These are phyloP conservation scores for Zeuzera pyrina DNA, from an alignment of 2,888 invertebrate species.

Conservation along the genomic window DNA sequence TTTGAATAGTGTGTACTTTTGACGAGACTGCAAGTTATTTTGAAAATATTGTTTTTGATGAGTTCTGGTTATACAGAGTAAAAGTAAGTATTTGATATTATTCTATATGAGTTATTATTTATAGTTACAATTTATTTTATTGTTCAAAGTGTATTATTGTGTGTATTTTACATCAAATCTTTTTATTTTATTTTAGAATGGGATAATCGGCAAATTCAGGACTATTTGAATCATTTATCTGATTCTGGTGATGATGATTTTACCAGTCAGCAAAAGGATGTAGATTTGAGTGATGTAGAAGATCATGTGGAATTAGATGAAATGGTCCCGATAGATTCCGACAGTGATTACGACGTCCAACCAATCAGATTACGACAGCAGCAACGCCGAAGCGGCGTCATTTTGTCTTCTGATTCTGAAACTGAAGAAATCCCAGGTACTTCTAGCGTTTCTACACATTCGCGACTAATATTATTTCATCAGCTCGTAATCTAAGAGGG, in stretches of 20 bases:
- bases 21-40: conserved; percentile 4
- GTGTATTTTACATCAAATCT: background rate
- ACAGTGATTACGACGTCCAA: conserved; percentile 10
- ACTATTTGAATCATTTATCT: conserved; percentile 1
- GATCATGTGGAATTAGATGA: conserved; percentile 9
- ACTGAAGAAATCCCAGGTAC: conserved; percentile 10
- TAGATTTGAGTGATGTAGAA: conserved; percentile 6
- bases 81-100: too few species aligned
- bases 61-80: conserved; percentile 3
- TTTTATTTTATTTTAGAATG: background rate
- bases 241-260: conserved; percentile 2
- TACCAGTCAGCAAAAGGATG: conserved; percentile 2
- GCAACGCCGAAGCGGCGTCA: conserved; percentile 5
- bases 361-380: conserved; percentile 7
- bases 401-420: conserved; percentile 10
- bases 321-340: conserved; percentile 10
- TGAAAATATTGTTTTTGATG: conserved; percentile 4
- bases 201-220: background rate
- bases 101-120: too few species aligned
- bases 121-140: too few species aligned
- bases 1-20: conserved; percentile 9
- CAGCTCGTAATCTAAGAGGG: conserved; percentile 8
- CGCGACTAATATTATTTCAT: conserved; percentile 9
- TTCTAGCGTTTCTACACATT: conserved; percentile 4
- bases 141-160: conserved; percentile 1